Evolutionary conservation across 2,797 vertebrate species (phyloP).

Genomic region (Hydrocynus forskahlii): DNA sequence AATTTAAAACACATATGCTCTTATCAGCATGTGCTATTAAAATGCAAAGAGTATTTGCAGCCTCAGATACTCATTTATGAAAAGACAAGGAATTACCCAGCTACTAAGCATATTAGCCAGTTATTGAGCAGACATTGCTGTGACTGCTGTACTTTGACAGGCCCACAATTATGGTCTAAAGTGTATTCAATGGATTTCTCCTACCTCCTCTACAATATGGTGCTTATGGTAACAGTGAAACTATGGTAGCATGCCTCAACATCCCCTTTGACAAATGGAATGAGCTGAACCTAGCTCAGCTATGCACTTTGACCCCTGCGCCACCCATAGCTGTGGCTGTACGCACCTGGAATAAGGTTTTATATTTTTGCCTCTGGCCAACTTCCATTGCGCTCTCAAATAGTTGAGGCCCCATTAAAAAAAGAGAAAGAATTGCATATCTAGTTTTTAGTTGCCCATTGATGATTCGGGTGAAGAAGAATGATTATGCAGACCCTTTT

Average conservation of each 20-base stretch:
- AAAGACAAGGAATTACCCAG: not conserved
- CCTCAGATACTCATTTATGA: not conserved
- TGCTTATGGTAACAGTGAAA: not conserved
- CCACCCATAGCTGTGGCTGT: constrained; percentile 67
- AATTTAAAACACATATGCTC: too few relatives aligned
- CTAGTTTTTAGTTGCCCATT: constrained; percentile 59
- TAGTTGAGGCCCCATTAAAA: constrained; percentile 67
- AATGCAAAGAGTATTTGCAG: too few relatives aligned
- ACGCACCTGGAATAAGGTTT: constrained; percentile 75
- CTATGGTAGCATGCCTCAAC: constrained; percentile 62
- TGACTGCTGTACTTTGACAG: not conserved
- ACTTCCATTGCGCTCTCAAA: constrained; percentile 62
- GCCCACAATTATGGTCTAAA: not conserved
- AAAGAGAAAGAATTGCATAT: constrained; percentile 65
- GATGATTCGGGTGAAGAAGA: constrained; percentile 61
- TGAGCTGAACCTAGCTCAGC: constrained; percentile 69
- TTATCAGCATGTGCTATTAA: too few relatives aligned
- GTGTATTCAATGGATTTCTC: too few relatives aligned
- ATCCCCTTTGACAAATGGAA: constrained; percentile 75
- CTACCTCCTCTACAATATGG: not conserved
- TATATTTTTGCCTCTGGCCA: constrained; percentile 67
- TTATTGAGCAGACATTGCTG: too few relatives aligned
- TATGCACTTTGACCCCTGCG: constrained; percentile 76
- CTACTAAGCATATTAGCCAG: not conserved
- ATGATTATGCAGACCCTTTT: constrained; percentile 59